These are phyloP conservation scores for Dascyllus trimaculatus DNA, from an alignment of 2,113 vertebrate species.

Conservation along the genomic window DNA sequence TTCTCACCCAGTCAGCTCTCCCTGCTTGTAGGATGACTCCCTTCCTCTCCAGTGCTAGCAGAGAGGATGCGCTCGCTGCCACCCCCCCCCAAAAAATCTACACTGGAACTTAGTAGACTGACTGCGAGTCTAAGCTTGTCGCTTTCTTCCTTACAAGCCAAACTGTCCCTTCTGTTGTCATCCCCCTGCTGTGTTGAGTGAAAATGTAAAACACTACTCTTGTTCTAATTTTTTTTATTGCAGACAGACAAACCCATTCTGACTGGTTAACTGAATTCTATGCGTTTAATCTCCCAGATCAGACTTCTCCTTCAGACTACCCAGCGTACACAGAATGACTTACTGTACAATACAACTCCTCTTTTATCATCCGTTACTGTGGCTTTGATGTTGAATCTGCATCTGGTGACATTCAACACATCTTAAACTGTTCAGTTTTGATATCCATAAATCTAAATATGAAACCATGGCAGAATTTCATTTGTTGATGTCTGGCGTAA, in stretches of 20 bases:
- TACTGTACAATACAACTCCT: not conserved
- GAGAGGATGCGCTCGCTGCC: not conserved
- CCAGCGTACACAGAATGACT: not conserved
- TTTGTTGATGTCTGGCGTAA: slow-evolving; percentile 71
- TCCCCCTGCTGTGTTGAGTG: slow-evolving; percentile 8
- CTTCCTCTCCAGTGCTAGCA: not conserved
- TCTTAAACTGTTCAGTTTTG: slow-evolving; percentile 34
- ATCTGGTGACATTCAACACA: slow-evolving; percentile 30
- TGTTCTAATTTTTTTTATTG: slow-evolving; percentile 23
- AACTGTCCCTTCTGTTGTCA: not conserved
- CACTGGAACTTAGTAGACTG: slow-evolving; percentile 45
- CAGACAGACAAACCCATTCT: slow-evolving; percentile 20
- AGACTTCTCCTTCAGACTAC: not conserved
- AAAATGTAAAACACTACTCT: slow-evolving; percentile 34
- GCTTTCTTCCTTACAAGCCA: not conserved
- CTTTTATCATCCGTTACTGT: not conserved
- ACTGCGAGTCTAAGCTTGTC: slow-evolving; percentile 14
- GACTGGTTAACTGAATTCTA: slow-evolving; percentile 9
- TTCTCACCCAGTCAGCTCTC: not conserved
- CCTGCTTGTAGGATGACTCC: not conserved
- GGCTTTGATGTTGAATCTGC: slow-evolving; percentile 9
- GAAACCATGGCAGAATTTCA: slow-evolving; percentile 48
- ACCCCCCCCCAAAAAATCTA: not conserved
- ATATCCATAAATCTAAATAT: slow-evolving; percentile 44
- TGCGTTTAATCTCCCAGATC: slow-evolving; percentile 14